Conservation (phyloP, 2,797 vertebrate genomes). For the Catharus ustulatus region DNA sequence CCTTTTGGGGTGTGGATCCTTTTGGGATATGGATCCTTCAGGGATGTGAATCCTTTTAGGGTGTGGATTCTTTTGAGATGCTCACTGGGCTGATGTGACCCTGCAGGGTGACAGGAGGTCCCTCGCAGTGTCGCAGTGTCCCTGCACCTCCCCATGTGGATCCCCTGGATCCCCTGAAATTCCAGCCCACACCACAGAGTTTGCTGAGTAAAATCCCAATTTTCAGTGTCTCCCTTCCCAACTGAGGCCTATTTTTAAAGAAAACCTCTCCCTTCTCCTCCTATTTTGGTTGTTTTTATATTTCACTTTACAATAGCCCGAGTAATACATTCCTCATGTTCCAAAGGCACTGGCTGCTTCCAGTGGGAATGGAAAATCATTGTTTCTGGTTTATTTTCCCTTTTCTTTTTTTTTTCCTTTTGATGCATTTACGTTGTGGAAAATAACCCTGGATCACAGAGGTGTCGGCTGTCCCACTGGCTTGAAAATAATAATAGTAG, state of each 20-base stretch:
- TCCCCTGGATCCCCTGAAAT: background rate
- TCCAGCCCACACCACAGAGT: accelerated
- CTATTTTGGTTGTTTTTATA: conserved; percentile 51
- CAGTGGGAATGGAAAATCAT: conserved; percentile 51
- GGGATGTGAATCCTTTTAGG: no score
- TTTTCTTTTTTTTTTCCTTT: background rate
- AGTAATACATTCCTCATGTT: conserved; percentile 55
- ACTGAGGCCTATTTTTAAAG: background rate
- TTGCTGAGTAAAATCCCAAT: background rate
- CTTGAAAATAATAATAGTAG: background rate
- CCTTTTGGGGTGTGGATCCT: background rate
- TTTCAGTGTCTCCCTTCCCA: background rate
- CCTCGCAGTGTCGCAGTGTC: accelerated
- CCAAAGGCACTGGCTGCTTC: background rate
- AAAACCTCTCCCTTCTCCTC: conserved; percentile 6
- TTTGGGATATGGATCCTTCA: no score
- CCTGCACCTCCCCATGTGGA: no score
- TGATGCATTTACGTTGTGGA: conserved; percentile 30
- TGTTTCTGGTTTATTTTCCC: conserved; percentile 21
- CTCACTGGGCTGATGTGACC: accelerated
- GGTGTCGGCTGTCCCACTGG: background rate
- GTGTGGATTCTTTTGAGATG: background rate
- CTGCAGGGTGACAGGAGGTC: background rate
- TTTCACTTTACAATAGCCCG: conserved; percentile 47
- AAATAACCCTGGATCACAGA: conserved; percentile 38